A percentile compares a stretch with the other conserved stretches of the same genome.
Conservation (phyloP, 2,113 vertebrate species). For the Hyperopisus bebe region DNA sequence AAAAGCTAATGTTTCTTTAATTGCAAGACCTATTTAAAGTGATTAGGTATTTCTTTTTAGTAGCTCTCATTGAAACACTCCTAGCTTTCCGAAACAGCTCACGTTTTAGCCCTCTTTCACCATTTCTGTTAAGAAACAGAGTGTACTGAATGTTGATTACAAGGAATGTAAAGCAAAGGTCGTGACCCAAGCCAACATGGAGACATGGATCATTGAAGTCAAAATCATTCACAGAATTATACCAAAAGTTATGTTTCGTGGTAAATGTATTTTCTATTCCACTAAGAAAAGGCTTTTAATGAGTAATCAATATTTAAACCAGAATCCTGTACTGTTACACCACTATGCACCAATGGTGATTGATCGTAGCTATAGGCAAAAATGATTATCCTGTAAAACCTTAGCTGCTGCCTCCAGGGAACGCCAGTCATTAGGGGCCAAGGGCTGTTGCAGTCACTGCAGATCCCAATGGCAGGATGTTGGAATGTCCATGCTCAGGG, state of each 20-base stretch:
- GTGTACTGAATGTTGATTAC: neutral
- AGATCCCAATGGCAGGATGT: neutral
- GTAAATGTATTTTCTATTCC: neutral
- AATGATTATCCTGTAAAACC: neutral
- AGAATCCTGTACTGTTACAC: neutral
- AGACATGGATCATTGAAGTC: neutral
- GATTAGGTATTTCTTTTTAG: neutral
- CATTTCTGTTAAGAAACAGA: neutral
- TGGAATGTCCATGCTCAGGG: conserved; percentile 9
- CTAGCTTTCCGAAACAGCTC: neutral
- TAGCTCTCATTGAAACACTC: neutral
- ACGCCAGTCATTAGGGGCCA: neutral
- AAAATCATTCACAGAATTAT: neutral
- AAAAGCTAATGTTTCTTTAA: neutral
- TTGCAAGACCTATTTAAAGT: neutral
- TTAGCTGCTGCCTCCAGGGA: neutral
- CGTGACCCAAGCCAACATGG: neutral
- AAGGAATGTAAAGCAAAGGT: neutral
- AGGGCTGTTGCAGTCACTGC: neutral
- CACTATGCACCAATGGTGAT: neutral
- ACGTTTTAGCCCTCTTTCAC: neutral
- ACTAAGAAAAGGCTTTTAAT: neutral
- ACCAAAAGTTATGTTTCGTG: neutral
- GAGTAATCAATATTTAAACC: neutral
- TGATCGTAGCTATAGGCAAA: neutral